Evolutionary conservation across 2,797 vertebrate genomes (phyloP).

Genomic region (Tokudaia muenninki): DNA sequence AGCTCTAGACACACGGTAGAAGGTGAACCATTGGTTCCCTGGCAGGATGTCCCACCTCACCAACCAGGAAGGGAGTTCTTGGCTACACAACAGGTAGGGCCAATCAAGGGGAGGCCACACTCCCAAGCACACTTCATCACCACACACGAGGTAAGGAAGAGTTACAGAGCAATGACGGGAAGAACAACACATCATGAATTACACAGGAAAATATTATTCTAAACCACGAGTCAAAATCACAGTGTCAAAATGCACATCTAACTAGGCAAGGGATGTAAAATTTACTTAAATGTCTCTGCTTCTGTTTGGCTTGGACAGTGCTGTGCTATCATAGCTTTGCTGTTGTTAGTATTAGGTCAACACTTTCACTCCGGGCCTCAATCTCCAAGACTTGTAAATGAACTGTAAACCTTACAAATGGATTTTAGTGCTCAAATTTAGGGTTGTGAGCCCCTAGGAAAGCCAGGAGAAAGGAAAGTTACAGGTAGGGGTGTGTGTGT

Average conservation of each 20-base stretch:
- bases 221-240: slow-evolving; percentile 67
- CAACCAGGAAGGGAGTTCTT: neutral
- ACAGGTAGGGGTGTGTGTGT: neutral
- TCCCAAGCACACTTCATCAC: slow-evolving; percentile 48
- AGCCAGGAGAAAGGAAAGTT: slow-evolving; percentile 43
- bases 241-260: slow-evolving; percentile 42
- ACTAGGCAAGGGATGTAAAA: slow-evolving; percentile 69
- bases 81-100: neutral
- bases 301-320: slow-evolving; percentile 77
- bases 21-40: neutral
- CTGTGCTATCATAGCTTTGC: slow-evolving; percentile 76
- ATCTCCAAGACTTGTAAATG: slow-evolving; percentile 66
- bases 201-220: slow-evolving; percentile 57
- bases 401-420: slow-evolving; percentile 43
- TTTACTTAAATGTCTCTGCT: slow-evolving; percentile 78
- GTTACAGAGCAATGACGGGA: slow-evolving; percentile 27
- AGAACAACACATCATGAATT: slow-evolving; percentile 53
- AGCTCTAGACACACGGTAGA: neutral
- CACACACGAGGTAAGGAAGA: neutral
- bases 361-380: slow-evolving; percentile 59
- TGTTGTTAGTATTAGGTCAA: slow-evolving; percentile 68
- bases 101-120: neutral
- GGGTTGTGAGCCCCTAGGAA: neutral
- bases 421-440: slow-evolving; percentile 58
- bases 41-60: neutral